A percentile compares a stretch with the other conserved stretches of the same genome.
Conservation (phyloP, 2,888 invertebrate genomes). For the Melanotus villosus region DNA sequence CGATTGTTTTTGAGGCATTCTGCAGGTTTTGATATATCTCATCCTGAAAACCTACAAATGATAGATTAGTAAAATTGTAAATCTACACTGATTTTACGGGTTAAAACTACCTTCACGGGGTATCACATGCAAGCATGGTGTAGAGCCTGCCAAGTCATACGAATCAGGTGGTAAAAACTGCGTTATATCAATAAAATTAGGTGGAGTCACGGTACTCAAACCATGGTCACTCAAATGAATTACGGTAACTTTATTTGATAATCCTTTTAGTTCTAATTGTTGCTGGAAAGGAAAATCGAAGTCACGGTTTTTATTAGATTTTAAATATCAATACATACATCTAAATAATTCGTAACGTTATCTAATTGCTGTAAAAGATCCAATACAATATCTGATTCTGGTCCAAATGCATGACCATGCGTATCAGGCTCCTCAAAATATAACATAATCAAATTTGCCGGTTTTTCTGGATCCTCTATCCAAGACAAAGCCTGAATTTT, state of each 20-base stretch:
- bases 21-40: conserved; percentile 69
- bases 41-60: conserved; percentile 66
- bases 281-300: conserved; percentile 55
- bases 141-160: conserved; percentile 68
- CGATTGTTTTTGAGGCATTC: conserved; percentile 64
- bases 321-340: conserved; percentile 58
- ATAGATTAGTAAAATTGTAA: background rate
- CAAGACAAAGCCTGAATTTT: conserved; percentile 72
- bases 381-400: conserved; percentile 66
- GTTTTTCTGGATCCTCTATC: conserved; percentile 72
- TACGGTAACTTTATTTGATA: conserved; percentile 74
- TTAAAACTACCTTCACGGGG: conserved; percentile 69
- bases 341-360: conserved; percentile 72
- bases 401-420: conserved; percentile 75
- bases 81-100: background rate
- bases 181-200: conserved; percentile 72
- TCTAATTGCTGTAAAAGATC: conserved; percentile 69
- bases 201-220: conserved; percentile 72
- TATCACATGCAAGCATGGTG: conserved; percentile 74
- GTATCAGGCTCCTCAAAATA: conserved; percentile 82
- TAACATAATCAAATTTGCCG: conserved; percentile 78
- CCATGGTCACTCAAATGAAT: conserved; percentile 84
- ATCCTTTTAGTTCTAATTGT: conserved; percentile 68
- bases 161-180: conserved; percentile 69
- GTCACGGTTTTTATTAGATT: too few relatives aligned